Percentiles rank a stretch among this genome's conserved stretches.
These are phyloP conservation scores for Myotis vivesi DNA, from an alignment of 2,797 vertebrate species.

Conservation along the genomic window DNA sequence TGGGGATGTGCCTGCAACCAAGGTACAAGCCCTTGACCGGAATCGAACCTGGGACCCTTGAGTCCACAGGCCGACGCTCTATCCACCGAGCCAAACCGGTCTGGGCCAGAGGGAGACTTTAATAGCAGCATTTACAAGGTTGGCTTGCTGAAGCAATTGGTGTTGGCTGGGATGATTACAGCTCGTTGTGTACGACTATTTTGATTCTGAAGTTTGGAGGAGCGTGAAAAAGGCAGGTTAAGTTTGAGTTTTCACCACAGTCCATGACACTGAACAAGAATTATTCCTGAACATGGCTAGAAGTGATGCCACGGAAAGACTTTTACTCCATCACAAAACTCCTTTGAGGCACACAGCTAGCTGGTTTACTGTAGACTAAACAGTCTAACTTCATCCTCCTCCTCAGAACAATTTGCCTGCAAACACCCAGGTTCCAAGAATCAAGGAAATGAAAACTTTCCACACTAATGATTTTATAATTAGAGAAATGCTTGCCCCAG, in stretches of 20 bases:
- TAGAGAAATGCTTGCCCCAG: background rate
- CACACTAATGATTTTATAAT: background rate
- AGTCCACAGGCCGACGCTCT: too few species aligned
- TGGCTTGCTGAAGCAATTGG: background rate
- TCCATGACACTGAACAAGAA: background rate
- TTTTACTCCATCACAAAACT: background rate
- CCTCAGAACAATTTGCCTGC: background rate
- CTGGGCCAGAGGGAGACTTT: background rate
- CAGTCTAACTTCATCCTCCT: background rate
- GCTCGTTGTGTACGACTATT: background rate
- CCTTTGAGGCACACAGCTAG: background rate
- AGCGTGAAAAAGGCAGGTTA: background rate
- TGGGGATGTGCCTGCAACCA: too few species aligned
- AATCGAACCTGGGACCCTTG: too few species aligned
- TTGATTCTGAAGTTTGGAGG: background rate
- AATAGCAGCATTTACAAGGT: fast-evolving
- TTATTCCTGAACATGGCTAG: background rate
- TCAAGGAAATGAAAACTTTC: background rate
- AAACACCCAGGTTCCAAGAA: background rate
- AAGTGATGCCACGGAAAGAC: background rate
- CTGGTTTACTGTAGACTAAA: background rate
- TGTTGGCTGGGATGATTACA: background rate
- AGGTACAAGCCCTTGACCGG: too few species aligned
- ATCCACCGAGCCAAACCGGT: too few species aligned
- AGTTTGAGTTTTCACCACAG: background rate